These are phyloP conservation scores for Osmerus eperlanus DNA, from an alignment of 2,113 vertebrate species.

Conservation along the genomic window DNA sequence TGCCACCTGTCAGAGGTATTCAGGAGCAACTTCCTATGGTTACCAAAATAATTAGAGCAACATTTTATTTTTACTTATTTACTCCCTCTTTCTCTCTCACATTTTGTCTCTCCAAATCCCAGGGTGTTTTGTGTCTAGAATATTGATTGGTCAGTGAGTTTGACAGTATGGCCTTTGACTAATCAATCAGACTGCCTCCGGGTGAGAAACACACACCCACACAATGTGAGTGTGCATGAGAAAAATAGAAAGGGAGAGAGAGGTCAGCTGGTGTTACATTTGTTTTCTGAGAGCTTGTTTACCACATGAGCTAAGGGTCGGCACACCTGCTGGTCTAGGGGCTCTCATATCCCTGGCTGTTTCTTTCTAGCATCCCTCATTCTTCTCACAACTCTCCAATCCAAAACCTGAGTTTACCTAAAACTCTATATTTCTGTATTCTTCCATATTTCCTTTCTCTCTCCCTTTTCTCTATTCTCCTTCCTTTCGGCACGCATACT, in stretches of 20 bases:
- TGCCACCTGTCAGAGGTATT: too few species aligned
- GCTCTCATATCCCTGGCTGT: too few species aligned
- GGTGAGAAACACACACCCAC: constrained; percentile 3
- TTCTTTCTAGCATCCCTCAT: too few species aligned
- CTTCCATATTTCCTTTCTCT: not conserved
- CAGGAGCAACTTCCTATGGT: too few species aligned
- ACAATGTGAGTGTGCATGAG: not conserved
- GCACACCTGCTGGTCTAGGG: too few species aligned
- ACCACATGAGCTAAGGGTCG: too few species aligned
- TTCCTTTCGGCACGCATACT: not conserved
- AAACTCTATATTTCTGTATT: not conserved
- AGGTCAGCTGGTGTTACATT: not conserved
- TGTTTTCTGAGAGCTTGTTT: not conserved
- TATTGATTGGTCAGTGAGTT: constrained; percentile 8
- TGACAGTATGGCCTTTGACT: constrained; percentile 7
- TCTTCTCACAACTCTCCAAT: too few species aligned
- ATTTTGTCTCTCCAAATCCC: not conserved
- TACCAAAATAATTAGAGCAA: too few species aligned
- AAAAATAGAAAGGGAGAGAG: not conserved
- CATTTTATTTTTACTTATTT: not conserved
- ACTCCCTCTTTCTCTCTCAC: not conserved
- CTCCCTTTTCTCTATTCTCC: constrained; percentile 10
- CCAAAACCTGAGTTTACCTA: too few species aligned
- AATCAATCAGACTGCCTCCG: constrained; percentile 13
- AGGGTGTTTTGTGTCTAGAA: not conserved